Conservation (phyloP, 53 echinoderm and acorn worm genomes). For the Crossaster papposus region DNA sequence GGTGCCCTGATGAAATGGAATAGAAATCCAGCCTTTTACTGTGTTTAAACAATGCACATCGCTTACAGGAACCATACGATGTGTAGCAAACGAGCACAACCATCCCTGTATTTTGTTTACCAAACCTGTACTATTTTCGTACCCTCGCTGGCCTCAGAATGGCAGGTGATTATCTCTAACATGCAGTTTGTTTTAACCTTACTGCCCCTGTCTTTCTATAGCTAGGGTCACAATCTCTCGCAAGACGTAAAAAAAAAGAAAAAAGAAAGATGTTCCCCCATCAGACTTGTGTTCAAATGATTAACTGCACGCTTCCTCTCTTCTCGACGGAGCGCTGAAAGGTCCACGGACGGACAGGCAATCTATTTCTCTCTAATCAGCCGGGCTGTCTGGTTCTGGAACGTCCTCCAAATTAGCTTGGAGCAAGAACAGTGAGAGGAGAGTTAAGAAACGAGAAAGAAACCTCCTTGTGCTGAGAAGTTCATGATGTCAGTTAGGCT, state of each 20-base stretch:
- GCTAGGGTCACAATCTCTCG: not conserved
- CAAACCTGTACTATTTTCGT: not conserved
- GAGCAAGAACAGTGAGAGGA: not conserved
- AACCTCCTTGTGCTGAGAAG: slow-evolving; percentile 25
- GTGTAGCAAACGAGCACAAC: too few relatives aligned
- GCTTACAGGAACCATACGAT: too few relatives aligned
- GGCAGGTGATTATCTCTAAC: not conserved
- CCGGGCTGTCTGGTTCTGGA: slow-evolving; percentile 41
- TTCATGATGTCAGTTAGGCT: slow-evolving; percentile 43
- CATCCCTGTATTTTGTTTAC: too few relatives aligned
- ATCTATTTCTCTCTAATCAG: slow-evolving; percentile 61
- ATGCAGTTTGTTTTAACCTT: not conserved
- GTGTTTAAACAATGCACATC: too few relatives aligned
- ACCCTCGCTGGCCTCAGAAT: not conserved
- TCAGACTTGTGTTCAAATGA: slow-evolving; percentile 19
- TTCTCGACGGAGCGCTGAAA: slow-evolving; percentile 27
- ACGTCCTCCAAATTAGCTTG: slow-evolving; percentile 41
- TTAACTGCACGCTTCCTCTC: slow-evolving; percentile 43
- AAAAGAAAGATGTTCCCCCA: not conserved
- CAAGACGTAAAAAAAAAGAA: not conserved
- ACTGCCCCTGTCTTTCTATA: not conserved
- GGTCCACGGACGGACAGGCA: slow-evolving; percentile 47
- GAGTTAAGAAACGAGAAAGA: not conserved
- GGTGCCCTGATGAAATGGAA: too few relatives aligned
- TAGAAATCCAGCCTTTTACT: too few relatives aligned